phyloP scores from a whole-genome alignment of 2,888 invertebrate species.

The Metopia argyrocephala region DNA sequence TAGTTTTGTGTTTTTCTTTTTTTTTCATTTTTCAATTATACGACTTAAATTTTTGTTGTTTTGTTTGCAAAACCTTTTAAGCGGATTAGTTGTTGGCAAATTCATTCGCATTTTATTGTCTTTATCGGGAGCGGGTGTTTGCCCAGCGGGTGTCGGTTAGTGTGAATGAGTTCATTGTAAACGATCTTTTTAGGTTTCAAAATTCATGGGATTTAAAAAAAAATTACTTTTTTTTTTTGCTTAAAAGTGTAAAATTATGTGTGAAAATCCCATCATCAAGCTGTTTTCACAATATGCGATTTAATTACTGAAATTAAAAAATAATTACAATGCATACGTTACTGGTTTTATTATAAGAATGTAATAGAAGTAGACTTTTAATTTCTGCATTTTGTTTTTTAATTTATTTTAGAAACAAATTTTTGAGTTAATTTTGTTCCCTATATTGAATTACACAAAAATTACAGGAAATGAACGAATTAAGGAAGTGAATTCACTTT shows the following conservation, averaged over 20 bases:
- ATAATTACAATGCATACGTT: neutral
- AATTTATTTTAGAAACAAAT: too few species aligned
- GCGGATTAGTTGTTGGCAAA: slow-evolving; percentile 51
- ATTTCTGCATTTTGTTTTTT: too few species aligned
- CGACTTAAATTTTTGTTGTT: slow-evolving; percentile 29
- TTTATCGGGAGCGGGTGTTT: slow-evolving; percentile 49
- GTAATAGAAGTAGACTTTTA: neutral
- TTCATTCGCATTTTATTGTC: neutral
- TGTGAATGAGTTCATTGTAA: slow-evolving; percentile 26
- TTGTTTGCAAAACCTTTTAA: slow-evolving; percentile 52
- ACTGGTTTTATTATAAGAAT: too few species aligned
- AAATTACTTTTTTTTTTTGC: neutral
- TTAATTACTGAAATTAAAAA: slow-evolving; percentile 50
- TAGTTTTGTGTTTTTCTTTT: slow-evolving; percentile 45
- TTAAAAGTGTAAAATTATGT: slow-evolving; percentile 48
- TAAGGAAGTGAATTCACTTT: too few species aligned
- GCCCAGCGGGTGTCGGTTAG: slow-evolving; percentile 53
- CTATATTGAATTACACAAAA: too few species aligned
- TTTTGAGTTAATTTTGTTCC: too few species aligned
- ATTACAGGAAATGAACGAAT: too few species aligned
- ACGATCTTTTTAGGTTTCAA: slow-evolving; percentile 39
- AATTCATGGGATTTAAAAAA: slow-evolving; percentile 26
- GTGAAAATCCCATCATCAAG: slow-evolving; percentile 58
- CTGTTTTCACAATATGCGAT: slow-evolving; percentile 41
- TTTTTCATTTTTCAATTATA: slow-evolving; percentile 12